These are phyloP conservation scores for Tonatia bakeri DNA, from an alignment of 2,113 vertebrate genomes.

Conservation along the genomic window DNA sequence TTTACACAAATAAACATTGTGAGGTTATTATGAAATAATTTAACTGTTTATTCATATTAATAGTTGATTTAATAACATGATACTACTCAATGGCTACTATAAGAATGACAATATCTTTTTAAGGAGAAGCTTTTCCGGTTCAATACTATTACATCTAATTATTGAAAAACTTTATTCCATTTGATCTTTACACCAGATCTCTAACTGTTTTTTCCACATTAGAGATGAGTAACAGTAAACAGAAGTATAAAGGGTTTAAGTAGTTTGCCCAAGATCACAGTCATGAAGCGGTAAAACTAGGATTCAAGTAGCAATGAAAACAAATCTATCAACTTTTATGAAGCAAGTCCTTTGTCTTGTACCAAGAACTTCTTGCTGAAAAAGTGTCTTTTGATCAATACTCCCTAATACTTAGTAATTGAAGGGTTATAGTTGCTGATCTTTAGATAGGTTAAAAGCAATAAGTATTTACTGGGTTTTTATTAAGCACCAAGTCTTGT, in stretches of 20 bases:
- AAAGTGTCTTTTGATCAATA: slow-evolving; percentile 42
- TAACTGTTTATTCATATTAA: neutral
- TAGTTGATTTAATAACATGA: neutral
- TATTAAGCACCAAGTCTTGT: slow-evolving; percentile 8
- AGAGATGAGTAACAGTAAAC: neutral
- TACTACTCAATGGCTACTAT: neutral
- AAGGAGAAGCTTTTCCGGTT: neutral
- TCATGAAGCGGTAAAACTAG: neutral
- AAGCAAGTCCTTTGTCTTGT: neutral
- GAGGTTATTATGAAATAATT: neutral
- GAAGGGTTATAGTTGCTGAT: slow-evolving; percentile 45
- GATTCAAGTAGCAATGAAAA: slow-evolving; percentile 41
- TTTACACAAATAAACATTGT: neutral
- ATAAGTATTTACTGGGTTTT: slow-evolving; percentile 47
- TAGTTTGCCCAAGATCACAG: slow-evolving; percentile 12
- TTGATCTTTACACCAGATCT: neutral
- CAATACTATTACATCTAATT: neutral
- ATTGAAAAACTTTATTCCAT: neutral
- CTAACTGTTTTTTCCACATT: neutral
- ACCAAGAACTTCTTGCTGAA: slow-evolving; percentile 29
- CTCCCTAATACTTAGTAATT: slow-evolving; percentile 26
- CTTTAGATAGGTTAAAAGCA: slow-evolving; percentile 52
- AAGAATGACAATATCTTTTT: neutral
- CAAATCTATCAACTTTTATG: slow-evolving; percentile 5
- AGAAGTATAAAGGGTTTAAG: slow-evolving; percentile 1